Base-by-base conservation (phyloP, 2,797 vertebrate genomes). In the Girardinus metallicus region DNA sequence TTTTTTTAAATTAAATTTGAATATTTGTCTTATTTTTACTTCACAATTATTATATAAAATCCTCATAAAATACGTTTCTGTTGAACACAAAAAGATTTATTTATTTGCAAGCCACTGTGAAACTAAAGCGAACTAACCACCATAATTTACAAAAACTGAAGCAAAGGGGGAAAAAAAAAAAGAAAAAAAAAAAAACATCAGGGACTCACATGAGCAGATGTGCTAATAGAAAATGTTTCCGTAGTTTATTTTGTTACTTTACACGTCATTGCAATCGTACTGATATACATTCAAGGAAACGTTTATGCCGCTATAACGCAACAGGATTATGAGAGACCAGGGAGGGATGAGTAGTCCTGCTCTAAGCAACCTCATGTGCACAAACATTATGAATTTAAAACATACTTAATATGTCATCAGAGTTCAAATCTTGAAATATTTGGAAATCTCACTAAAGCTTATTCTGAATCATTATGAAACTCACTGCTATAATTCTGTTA, bases 381-480 rank as follows among this genome's bases (percentile, higher is more conserved):
- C 77, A 75, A 78, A 75, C 80, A 70, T 79, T 74, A 76, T 80
- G 87, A 91, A 93, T 94, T 90, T 86, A 89, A 91, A 88, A 89
- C 86, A 83, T 81, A 83, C 78, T 93, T 91, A 92, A 94, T 90
- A 82, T 87, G 91, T 91, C 91, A 87, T 29, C 41, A 12, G 26
- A 82, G 85, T 34, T 41, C 31, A 10, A 26, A 83, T 74, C 77
- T 79, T 88, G 85, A 91, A 80, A 85, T 87, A 81, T 87, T 83
- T 85, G 53, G 41, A 86, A 88, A 83, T 83, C 83, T 62, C 51
- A 74, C 76, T 84, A 83, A 85, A 89, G 82, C 91, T 93, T 80
- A 83, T 88, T 91, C 78, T 89, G 87, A 90, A 93, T 91, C 89
- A 92, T 88, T 85, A 71, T 64, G 76, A 87, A 85, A 83, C 84